Percentiles rank a stretch among this genome's conserved stretches.
Conservation (phyloP, 2,888 invertebrate species). For the Tetranychus piercei region DNA sequence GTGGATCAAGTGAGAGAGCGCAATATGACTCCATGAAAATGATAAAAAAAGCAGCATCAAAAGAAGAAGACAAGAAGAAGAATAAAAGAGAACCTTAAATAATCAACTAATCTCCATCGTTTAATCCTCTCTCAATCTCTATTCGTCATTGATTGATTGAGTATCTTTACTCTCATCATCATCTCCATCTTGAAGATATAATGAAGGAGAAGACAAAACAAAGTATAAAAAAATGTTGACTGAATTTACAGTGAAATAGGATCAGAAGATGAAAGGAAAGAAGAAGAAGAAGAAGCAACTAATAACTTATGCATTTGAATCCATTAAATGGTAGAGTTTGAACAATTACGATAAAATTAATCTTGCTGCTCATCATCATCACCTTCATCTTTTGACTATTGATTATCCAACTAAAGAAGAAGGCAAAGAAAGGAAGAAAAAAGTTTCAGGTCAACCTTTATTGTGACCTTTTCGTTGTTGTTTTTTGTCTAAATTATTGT, state of each 20-base stretch:
- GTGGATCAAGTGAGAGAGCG: neutral
- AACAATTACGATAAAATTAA: neutral
- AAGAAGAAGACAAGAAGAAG: neutral
- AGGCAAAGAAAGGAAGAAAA: neutral
- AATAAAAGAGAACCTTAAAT: neutral
- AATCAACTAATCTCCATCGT: neutral
- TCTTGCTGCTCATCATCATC: neutral
- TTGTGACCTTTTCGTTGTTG: too few species aligned
- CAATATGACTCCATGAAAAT: neutral
- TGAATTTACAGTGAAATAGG: neutral
- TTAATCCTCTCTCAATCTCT: conserved; percentile 1
- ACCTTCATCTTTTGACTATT: neutral
- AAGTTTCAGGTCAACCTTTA: too few species aligned
- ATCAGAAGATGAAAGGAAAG: neutral
- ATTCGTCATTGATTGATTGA: conserved; percentile 5
- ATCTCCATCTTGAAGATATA: neutral
- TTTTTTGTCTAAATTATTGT: too few species aligned
- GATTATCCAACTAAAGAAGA: neutral
- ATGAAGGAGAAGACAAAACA: neutral
- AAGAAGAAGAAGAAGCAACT: neutral
- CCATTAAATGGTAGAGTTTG: neutral
- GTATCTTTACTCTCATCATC: neutral
- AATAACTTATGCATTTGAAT: neutral
- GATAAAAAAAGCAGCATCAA: neutral
- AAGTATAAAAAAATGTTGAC: neutral